phyloP scores from a whole-genome alignment of 2,888 invertebrate species.

The Luffia ferchaultella region DNA sequence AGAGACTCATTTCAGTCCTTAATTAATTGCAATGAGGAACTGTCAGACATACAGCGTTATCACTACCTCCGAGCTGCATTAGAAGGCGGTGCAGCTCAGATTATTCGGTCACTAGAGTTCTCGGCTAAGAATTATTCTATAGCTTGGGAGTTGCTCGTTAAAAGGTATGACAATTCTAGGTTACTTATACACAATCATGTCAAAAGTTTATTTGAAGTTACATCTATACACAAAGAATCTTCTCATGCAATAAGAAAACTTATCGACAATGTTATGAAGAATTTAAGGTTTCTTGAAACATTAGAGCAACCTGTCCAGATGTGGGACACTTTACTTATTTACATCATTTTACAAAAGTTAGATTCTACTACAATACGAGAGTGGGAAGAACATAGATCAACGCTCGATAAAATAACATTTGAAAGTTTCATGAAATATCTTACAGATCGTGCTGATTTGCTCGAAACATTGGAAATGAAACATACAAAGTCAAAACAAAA shows the following conservation, averaged over 20 bases:
- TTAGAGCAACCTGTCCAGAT: neutral
- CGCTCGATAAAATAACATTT: too few relatives aligned
- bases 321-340: neutral
- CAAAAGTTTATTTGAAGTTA: neutral
- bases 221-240: neutral
- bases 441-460: neutral
- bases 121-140: neutral
- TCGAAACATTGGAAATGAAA: conserved; percentile 1
- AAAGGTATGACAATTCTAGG: neutral
- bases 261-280: neutral
- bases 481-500: neutral
- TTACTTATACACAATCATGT: neutral
- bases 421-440: neutral
- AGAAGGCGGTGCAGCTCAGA: conserved; percentile 5
- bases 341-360: neutral
- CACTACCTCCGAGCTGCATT: conserved; percentile 7
- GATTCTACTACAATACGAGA: neutral
- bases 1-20: neutral
- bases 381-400: neutral
- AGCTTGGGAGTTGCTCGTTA: neutral
- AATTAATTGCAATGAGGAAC: conserved; percentile 2
- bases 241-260: neutral
- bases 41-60: conserved; percentile 1
- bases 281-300: neutral
- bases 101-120: conserved; percentile 4